Evolutionary conservation across 1,140 invertebrate genomes (phyloP), one percentile per base, ranked within the genome.

Genomic region (Drosophila auraria): DNA sequence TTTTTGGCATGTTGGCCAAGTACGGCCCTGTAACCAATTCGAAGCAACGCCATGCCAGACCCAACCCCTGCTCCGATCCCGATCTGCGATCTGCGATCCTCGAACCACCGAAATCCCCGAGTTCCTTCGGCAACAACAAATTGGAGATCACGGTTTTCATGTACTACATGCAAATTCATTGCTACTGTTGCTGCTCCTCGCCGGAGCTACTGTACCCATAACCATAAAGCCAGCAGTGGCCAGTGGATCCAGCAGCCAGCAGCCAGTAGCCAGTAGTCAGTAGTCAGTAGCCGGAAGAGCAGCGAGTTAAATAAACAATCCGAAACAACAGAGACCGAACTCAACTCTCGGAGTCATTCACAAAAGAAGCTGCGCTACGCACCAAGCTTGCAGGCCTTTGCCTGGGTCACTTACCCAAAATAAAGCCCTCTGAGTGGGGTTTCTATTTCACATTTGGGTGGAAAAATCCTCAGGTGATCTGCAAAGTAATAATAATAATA

Each of bases 101-200:
- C 30, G 57, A 23, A 4, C 62, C 53, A n/a, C 25, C 20, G 30
- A 27, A 38, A 44, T 12, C 8, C 45, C 51, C 49, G 27, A 44
- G 27, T 38, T 60, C 42, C 33, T 44, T 45, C 27, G 36, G 61
- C 76, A 79, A 75, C 84, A 89, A 89, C 84, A 92, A 92, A 92
- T 92, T 92, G 90, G 72, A 87, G 91, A 92, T 92, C 91, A 92
- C 91, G 91, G 90, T 91, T 92, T 92, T 87, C 91, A 91, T 92
- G 91, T 92, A 91, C 66, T 91, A 92, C 91, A 92, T 92, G 90
- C 78, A 92, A 92, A 92, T 92, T 92, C 91, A 92, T 92, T 92
- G 91, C 91, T 92, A 92, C 91, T 91, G 91, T 90, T 89, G 27
- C 27, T 30, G 84, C 82, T 79, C 73, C 68, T 82, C 38, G 5